Percentiles rank a stretch among this genome's conserved stretches.
These are phyloP conservation scores for Cossypha polioptera DNA, from an alignment of 2,797 vertebrate species.

Conservation along the genomic window DNA sequence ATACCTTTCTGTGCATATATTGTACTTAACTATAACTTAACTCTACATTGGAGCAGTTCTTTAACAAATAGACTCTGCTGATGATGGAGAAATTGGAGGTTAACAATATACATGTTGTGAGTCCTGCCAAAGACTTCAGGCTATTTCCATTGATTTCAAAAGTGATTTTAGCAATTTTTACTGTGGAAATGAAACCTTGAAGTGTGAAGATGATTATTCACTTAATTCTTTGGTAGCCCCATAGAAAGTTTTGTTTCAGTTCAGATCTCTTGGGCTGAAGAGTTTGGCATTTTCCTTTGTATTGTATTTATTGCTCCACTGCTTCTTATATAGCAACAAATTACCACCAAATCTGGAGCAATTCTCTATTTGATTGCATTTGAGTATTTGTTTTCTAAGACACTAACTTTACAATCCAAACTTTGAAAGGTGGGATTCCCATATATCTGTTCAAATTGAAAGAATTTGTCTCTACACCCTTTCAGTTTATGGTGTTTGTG, in stretches of 20 bases:
- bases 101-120: neutral
- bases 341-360: neutral
- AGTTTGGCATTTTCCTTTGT: neutral
- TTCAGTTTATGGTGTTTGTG: neutral
- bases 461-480: neutral
- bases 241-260: neutral
- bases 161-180: neutral
- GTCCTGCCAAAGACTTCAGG: neutral
- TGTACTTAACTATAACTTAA: neutral
- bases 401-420: neutral
- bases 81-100: neutral
- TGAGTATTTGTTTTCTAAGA: neutral
- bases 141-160: neutral
- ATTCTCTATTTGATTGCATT: neutral
- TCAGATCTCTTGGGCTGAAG: neutral
- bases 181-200: neutral
- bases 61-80: neutral
- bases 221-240: neutral
- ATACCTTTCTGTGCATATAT: neutral
- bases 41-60: neutral
- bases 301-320: neutral
- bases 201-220: neutral
- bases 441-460: neutral
- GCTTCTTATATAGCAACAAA: neutral
- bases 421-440: neutral